Conservation (phyloP, 2,888 invertebrate species). For the Himalopsyche tibetana region DNA sequence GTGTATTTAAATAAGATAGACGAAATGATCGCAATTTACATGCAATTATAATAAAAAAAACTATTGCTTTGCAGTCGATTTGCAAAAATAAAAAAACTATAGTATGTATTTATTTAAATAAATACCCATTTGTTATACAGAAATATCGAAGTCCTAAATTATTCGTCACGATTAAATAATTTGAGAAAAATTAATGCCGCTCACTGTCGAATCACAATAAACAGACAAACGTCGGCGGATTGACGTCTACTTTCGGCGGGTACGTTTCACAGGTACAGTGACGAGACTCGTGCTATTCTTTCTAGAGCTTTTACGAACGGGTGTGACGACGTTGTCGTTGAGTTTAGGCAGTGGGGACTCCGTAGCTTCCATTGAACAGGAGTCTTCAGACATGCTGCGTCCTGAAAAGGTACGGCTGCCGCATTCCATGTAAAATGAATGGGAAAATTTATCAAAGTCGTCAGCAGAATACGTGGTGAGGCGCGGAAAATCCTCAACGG, state of each 20-base stretch:
- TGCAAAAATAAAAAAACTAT: too few relatives aligned
- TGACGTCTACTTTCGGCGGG: neutral
- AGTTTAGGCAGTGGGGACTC: constrained; percentile 66
- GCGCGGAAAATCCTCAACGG: constrained; percentile 67
- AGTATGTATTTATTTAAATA: too few relatives aligned
- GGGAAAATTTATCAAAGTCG: constrained; percentile 73
- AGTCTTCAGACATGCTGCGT: neutral
- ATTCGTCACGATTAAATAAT: constrained; percentile 12
- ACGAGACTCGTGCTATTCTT: constrained; percentile 28
- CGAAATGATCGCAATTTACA: too few relatives aligned
- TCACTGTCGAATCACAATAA: neutral
- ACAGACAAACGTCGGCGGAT: neutral
- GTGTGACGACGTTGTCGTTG: constrained; percentile 59
- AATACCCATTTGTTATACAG: neutral
- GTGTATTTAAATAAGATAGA: too few relatives aligned
- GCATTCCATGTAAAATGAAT: neutral
- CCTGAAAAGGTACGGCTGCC: constrained; percentile 63
- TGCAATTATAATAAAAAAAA: too few relatives aligned
- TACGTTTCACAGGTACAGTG: constrained; percentile 24
- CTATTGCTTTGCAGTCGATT: too few relatives aligned
- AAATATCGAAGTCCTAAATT: neutral
- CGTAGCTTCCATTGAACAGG: neutral
- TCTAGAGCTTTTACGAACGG: constrained; percentile 5
- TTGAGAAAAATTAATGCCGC: neutral
- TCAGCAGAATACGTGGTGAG: constrained; percentile 74